Evolutionary conservation across 2,113 vertebrate species (phyloP), one percentile per base, ranked within the genome.

Genomic region (Oophaga pumilio): DNA sequence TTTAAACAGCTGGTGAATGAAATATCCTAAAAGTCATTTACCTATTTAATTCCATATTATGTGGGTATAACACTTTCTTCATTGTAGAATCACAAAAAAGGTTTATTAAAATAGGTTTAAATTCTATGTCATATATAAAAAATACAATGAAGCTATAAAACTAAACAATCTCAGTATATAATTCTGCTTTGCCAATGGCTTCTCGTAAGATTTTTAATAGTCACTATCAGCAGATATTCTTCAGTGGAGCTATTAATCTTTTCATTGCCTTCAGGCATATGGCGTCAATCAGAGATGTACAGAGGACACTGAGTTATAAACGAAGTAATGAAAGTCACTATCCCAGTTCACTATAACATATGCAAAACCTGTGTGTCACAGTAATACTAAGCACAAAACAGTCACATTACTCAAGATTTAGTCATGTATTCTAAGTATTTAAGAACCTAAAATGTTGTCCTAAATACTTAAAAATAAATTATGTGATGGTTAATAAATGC

Each of bases 181-280:
- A 91, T 69, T 89, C 76, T 79, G 85, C 74, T 81, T 90, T 82
- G 86, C 8, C 59, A 56, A 68, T 77, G n/a, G 66, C 85, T 90
- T 89, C 82, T 91, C 64, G n/a, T 77, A 92, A 85, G 57, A 33
- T 89, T 66, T 89, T 88, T 87, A 89, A 84, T 86, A 87, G 87
- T 89, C 82, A 89, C 71, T 28, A 20, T 60, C 80, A 82, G 78
- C 89, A 90, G 88, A 62, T 90, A 89, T 90, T 56, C 49, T 68
- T 86, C 52, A 62, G 83, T 83, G 62, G 18, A 53, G 89, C 89
- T 76, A 87, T 73, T 84, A 89, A 89, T 80, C 50, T 53, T 10
- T 90, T 89, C 85, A 53, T 69, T 88, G 60, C 85, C 87, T 82
- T 84, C 28, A 50, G 83, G 68, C 1, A 0, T 12, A 2, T 50